Conservation (phyloP, 2,888 invertebrate genomes). For the Agapostemon virescens region DNA sequence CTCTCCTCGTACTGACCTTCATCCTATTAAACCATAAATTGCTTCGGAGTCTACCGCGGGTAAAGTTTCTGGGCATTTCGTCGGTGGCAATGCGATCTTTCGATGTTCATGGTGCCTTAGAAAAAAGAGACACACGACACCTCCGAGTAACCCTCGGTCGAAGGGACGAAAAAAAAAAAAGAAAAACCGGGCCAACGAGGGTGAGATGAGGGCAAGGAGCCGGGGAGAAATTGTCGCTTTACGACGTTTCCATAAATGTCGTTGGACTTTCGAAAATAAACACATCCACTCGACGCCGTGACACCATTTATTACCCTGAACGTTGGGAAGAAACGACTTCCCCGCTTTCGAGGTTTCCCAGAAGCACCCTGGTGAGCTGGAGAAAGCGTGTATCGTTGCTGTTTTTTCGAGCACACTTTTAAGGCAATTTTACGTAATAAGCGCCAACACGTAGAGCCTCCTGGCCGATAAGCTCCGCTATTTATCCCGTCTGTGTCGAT, state of each 20-base stretch:
- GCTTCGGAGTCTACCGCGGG: constrained; percentile 31
- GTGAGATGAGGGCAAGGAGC: constrained; percentile 5
- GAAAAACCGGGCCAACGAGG: not conserved
- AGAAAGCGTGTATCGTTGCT: constrained; percentile 17
- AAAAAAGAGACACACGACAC: constrained; percentile 51
- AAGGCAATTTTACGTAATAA: constrained; percentile 31
- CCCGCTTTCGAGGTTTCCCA: constrained; percentile 31
- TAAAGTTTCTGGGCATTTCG: constrained; percentile 55
- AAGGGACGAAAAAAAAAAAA: not conserved
- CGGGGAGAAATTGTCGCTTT: constrained; percentile 43
- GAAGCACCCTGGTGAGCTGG: constrained; percentile 27
- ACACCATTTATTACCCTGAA: constrained; percentile 43
- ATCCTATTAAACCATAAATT: constrained; percentile 63
- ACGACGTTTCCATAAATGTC: constrained; percentile 56
- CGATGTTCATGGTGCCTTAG: constrained; percentile 14
- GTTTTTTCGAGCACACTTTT: constrained; percentile 1
- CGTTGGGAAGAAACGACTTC: constrained; percentile 23
- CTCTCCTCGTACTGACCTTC: constrained; percentile 56
- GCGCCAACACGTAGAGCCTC: constrained; percentile 11
- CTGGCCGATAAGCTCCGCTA: not conserved
- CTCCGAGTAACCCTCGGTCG: constrained; percentile 13
- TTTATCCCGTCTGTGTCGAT: not conserved
- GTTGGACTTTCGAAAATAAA: constrained; percentile 50
- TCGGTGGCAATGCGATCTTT: constrained; percentile 32
- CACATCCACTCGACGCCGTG: constrained; percentile 36